phyloP scores from a whole-genome alignment of 2,113 vertebrate genomes.

The Saimiri boliviensis region DNA sequence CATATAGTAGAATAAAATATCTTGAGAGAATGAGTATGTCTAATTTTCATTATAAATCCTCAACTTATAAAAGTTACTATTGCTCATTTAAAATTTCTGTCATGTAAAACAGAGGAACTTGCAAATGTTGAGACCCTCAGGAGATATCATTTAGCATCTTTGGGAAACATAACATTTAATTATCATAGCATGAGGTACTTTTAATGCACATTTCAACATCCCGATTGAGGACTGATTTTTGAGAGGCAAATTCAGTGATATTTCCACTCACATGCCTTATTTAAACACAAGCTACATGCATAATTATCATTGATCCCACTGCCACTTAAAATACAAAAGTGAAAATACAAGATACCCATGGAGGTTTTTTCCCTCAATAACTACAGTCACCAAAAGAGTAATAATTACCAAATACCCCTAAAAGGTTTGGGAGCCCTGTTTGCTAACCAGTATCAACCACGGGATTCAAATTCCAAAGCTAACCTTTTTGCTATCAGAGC shows the following conservation, averaged over 20 bases:
- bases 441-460: not conserved
- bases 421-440: not conserved
- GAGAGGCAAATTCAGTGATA: conserved; percentile 77
- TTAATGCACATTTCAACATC: conserved; percentile 68
- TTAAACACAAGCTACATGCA: conserved; percentile 74
- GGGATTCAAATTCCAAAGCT: conserved; percentile 13
- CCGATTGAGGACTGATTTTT: conserved; percentile 66
- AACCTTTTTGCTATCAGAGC: not conserved
- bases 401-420: conserved; percentile 20
- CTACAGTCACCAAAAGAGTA: conserved; percentile 52
- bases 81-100: conserved; percentile 66
- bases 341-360: conserved; percentile 58
- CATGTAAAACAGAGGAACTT: conserved; percentile 70
- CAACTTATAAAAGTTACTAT: conserved; percentile 65
- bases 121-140: conserved; percentile 66
- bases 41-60: conserved; percentile 66
- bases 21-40: conserved; percentile 51
- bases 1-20: conserved; percentile 62
- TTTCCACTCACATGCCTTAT: conserved; percentile 71
- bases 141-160: conserved; percentile 72
- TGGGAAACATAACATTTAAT: conserved; percentile 75
- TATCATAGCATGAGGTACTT: conserved; percentile 71
- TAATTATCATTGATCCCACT: conserved; percentile 71
- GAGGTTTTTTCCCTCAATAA: not conserved
- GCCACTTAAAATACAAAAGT: conserved; percentile 44